phyloP scores from a whole-genome alignment of 2,888 invertebrate genomes.

The Cylloceria caligata region DNA sequence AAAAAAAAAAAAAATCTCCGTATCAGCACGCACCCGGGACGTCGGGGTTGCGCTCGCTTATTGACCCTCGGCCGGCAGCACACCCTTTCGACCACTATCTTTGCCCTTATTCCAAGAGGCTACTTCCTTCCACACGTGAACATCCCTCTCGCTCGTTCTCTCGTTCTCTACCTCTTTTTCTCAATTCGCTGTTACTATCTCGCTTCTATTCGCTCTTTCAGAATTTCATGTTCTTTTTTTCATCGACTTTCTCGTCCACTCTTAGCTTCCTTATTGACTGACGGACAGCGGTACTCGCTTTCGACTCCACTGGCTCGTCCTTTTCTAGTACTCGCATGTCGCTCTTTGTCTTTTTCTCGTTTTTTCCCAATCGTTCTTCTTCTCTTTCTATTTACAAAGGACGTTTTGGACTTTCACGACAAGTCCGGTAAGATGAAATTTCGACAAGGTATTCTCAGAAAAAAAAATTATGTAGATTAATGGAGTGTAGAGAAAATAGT shows the following conservation, averaged over 20 bases:
- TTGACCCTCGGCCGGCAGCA: conserved; percentile 74
- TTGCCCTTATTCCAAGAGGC: conserved; percentile 46
- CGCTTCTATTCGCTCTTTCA: conserved; percentile 34
- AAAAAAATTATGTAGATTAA: not conserved
- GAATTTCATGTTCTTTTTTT: conserved; percentile 46
- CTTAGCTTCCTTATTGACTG: conserved; percentile 58
- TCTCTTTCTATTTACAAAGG: conserved; percentile 21
- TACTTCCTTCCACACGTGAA: conserved; percentile 45
- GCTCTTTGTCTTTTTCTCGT: not conserved
- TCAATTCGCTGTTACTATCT: not conserved
- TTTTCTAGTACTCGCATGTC: conserved; percentile 18
- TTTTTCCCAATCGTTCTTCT: conserved; percentile 5
- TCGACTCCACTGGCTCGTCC: conserved; percentile 12
- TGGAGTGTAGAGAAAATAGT: not conserved
- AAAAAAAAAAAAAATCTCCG: conserved; percentile 78
- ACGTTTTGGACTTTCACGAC: not conserved
- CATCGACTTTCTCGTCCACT: conserved; percentile 34
- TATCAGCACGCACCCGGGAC: conserved; percentile 80
- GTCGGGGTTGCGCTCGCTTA: conserved; percentile 71
- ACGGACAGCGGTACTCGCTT: conserved; percentile 41
- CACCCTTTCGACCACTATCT: conserved; percentile 65
- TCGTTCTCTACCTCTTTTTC: conserved; percentile 55
- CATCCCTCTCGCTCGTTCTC: conserved; percentile 29
- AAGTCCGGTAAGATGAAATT: not conserved
- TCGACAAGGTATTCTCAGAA: not conserved